Percentiles rank a stretch among this genome's conserved stretches.
These are phyloP conservation scores for Oxygymnocypris stewartii DNA, from an alignment of 2,113 vertebrate genomes.

Conservation along the genomic window DNA sequence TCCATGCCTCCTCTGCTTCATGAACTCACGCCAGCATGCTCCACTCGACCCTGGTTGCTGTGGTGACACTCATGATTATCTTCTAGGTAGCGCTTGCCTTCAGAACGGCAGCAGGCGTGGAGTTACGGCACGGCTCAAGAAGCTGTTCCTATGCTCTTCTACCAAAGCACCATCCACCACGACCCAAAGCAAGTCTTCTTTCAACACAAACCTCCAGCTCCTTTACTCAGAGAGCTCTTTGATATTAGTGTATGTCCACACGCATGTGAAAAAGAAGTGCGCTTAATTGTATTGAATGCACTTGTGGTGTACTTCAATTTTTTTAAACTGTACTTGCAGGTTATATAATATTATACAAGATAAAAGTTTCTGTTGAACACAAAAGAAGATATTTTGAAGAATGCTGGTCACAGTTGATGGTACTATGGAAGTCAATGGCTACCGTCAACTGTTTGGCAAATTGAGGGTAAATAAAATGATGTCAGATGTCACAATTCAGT, in stretches of 20 bases:
- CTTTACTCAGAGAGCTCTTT: slow-evolving; percentile 34
- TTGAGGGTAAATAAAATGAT: neutral
- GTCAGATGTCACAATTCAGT: neutral
- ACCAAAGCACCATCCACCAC: slow-evolving; percentile 85
- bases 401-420: too few relatives aligned
- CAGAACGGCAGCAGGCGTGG: slow-evolving; percentile 85
- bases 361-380: too few relatives aligned
- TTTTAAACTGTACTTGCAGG: neutral
- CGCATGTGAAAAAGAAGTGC: neutral
- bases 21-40: slow-evolving; percentile 61
- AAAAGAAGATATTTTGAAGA: too few relatives aligned
- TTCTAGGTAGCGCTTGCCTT: slow-evolving; percentile 88
- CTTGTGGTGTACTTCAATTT: neutral
- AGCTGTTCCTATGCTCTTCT: slow-evolving; percentile 87
- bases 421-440: too few relatives aligned
- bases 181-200: slow-evolving; percentile 89
- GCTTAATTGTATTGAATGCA: neutral
- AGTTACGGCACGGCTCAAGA: slow-evolving; percentile 90
- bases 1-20: slow-evolving; percentile 11
- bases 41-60: slow-evolving; percentile 45
- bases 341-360: neutral
- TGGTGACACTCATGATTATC: slow-evolving; percentile 75
- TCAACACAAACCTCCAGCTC: slow-evolving; percentile 12
- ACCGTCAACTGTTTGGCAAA: too few relatives aligned
- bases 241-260: neutral